Conservation (phyloP, 2,113 vertebrate species). For the Cyanistes caeruleus region DNA sequence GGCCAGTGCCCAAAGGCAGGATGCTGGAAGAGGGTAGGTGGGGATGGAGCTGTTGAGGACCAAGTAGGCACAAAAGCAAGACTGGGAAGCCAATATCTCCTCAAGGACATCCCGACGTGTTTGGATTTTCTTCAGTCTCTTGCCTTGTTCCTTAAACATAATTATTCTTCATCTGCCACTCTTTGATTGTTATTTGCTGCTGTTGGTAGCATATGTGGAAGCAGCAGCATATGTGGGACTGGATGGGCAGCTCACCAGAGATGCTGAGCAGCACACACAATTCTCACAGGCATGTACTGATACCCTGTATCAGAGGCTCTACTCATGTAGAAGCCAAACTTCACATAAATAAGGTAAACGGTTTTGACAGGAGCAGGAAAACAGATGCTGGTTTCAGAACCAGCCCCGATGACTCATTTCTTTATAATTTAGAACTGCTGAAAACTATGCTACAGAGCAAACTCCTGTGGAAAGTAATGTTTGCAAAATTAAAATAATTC, state of each 20-base stretch:
- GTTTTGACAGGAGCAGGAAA: constrained; percentile 50
- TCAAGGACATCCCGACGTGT: not conserved
- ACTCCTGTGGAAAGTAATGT: not conserved
- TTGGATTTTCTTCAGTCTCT: not conserved
- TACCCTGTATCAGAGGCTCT: not conserved
- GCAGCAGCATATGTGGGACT: not conserved
- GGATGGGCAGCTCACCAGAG: not conserved
- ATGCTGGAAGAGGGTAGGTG: not conserved
- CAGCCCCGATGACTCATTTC: not conserved
- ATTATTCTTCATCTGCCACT: not conserved
- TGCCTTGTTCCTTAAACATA: not conserved
- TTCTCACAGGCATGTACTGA: not conserved
- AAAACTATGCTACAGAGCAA: not conserved
- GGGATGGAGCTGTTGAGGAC: not conserved
- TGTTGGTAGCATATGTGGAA: not conserved
- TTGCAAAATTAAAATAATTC: constrained; percentile 2
- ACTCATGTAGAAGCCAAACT: constrained; percentile 4
- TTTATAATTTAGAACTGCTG: not conserved
- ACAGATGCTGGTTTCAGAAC: constrained; percentile 46
- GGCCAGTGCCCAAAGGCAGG: not conserved
- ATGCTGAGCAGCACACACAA: not conserved
- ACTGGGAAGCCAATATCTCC: not conserved
- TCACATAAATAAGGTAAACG: constrained; percentile 26
- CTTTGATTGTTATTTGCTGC: not conserved
- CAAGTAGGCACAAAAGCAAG: not conserved